Conservation (phyloP, 37 sponge, comb jelly and placozoan species). For the Ephydatia muelleri region DNA sequence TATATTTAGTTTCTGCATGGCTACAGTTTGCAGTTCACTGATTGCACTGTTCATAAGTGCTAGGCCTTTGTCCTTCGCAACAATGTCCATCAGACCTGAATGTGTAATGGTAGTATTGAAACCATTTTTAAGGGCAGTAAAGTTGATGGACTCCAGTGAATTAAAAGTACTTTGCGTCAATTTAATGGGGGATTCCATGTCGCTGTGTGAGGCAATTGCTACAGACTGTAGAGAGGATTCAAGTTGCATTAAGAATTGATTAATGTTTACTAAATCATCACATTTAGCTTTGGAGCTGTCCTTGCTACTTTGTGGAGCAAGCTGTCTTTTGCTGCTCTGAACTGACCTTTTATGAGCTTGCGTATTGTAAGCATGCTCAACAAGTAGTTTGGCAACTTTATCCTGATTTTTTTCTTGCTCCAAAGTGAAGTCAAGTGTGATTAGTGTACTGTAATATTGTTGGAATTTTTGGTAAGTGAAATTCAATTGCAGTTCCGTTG, state of each 20-base stretch:
- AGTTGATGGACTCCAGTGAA: neutral
- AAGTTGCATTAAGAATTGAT: constrained; percentile 16
- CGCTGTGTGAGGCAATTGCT: neutral
- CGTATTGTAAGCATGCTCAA: neutral
- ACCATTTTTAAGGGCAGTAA: neutral
- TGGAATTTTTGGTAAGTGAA: neutral
- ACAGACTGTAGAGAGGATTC: neutral
- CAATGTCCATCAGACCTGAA: neutral
- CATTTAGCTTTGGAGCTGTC: constrained; percentile 2
- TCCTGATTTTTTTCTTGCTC: neutral
- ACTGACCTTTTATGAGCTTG: neutral
- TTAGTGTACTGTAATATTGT: neutral
- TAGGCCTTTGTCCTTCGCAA: neutral
- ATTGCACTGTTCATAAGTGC: neutral
- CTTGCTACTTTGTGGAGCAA: neutral
- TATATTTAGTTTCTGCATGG: neutral
- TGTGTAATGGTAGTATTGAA: constrained; percentile 13
- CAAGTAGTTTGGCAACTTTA: neutral
- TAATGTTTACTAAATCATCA: constrained; percentile 1
- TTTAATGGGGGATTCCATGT: neutral
- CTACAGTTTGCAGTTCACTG: neutral
- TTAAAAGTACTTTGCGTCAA: neutral
- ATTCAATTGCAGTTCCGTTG: neutral
- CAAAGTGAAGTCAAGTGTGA: constrained; percentile 15
- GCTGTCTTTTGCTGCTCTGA: neutral